These are phyloP conservation scores for Chesias legatella DNA, from an alignment of 2,888 invertebrate genomes.

Conservation along the genomic window DNA sequence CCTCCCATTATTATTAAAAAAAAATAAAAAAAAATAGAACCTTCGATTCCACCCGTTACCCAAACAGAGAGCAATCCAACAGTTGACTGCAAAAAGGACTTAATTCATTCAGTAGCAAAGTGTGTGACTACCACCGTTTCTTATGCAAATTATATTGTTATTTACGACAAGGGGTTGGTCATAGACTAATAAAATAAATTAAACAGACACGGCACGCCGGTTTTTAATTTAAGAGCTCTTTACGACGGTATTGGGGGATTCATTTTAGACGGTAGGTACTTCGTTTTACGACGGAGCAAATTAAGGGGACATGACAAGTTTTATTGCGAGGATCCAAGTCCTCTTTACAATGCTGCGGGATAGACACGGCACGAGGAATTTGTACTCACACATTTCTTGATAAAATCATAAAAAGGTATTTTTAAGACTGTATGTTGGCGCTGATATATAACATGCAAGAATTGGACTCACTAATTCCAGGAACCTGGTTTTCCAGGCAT, in stretches of 20 bases:
- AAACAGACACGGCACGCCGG: constrained; percentile 34
- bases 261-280: constrained; percentile 27
- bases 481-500: no score
- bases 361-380: not conserved
- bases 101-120: constrained; percentile 64
- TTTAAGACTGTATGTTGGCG: no score
- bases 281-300: constrained; percentile 25
- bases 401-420: no score
- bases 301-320: constrained; percentile 25
- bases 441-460: no score
- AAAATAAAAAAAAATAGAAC: no score
- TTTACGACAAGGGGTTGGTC: constrained; percentile 62
- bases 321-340: constrained; percentile 16
- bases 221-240: constrained; percentile 30
- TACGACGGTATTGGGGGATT: constrained; percentile 26
- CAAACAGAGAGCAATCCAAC: constrained; percentile 2
- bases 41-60: no score
- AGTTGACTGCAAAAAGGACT: constrained; percentile 26
- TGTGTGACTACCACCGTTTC: constrained; percentile 65
- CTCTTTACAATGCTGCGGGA: constrained; percentile 10
- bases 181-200: constrained; percentile 45
- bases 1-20: no score
- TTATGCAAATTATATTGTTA: constrained; percentile 68
- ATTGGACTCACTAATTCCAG: no score
- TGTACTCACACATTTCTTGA: no score